Conservation (phyloP, 2,797 vertebrate species). For the Acrossocheilus fasciatus region DNA sequence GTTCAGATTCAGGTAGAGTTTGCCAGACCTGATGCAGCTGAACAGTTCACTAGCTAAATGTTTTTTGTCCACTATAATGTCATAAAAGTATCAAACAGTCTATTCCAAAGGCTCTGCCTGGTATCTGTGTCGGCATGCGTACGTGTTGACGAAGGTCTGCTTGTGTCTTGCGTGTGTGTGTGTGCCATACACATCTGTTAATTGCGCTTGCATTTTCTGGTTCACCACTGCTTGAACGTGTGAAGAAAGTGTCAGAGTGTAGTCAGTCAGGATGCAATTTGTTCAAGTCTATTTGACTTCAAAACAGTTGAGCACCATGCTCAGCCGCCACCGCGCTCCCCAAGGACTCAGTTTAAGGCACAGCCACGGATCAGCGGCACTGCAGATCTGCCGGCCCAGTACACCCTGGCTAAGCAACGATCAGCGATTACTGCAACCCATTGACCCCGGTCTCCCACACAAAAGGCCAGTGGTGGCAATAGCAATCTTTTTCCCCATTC, state of each 20-base stretch:
- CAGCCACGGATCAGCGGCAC: slow-evolving; percentile 43
- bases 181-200: slow-evolving; percentile 41
- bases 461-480: slow-evolving; percentile 11
- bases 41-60: background rate
- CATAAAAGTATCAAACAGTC: background rate
- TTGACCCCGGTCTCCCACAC: slow-evolving; percentile 24
- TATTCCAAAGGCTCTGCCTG: background rate
- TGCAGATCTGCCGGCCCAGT: slow-evolving; percentile 3
- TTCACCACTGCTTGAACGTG: slow-evolving; percentile 34
- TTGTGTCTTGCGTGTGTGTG: slow-evolving; percentile 13
- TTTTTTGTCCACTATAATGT: background rate
- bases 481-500: slow-evolving; percentile 4
- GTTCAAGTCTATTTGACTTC: slow-evolving; percentile 54
- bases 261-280: slow-evolving; percentile 52
- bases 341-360: slow-evolving; percentile 14
- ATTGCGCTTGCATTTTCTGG: slow-evolving; percentile 37
- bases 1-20: background rate
- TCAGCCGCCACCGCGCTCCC: slow-evolving; percentile 14
- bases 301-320: slow-evolving; percentile 21
- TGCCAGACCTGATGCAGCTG: background rate
- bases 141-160: background rate
- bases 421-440: slow-evolving; percentile 24
- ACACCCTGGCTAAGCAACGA: background rate
- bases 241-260: slow-evolving; percentile 38
- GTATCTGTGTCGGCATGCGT: background rate